Evolutionary conservation across 2,888 invertebrate genomes (phyloP).

Genomic region (Blera fallax): DNA sequence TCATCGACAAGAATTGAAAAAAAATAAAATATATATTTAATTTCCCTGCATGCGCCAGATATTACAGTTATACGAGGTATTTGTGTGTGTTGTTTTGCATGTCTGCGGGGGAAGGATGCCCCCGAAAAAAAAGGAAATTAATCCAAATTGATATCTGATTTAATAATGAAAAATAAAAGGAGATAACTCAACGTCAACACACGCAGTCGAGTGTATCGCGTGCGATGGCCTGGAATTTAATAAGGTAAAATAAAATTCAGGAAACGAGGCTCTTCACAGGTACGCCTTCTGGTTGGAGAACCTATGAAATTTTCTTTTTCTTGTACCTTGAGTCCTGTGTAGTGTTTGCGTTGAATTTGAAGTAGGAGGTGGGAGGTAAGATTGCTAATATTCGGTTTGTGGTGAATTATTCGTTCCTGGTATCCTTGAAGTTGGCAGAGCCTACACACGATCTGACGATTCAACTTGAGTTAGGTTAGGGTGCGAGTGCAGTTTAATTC

Average conservation of each 20-base stretch:
- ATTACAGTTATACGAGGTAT: background rate
- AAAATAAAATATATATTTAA: no score
- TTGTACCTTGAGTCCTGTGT: no score
- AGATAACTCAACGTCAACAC: background rate
- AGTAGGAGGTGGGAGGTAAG: no score
- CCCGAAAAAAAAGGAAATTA: slow-evolving; percentile 39
- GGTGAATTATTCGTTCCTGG: no score
- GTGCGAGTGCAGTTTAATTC: no score
- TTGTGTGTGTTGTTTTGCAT: background rate
- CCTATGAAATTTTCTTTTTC: background rate
- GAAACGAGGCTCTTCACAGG: background rate
- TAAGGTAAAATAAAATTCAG: slow-evolving; percentile 2
- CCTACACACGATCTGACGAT: no score
- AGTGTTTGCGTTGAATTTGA: no score
- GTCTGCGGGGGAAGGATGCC: background rate
- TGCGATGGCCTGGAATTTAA: slow-evolving; percentile 25
- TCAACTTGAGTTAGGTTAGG: no score
- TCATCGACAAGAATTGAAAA: background rate
- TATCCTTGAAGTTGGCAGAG: no score
- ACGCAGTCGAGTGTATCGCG: background rate
- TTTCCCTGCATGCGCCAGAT: slow-evolving; percentile 21
- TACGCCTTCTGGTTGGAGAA: background rate
- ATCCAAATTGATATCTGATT: slow-evolving; percentile 59
- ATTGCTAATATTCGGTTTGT: no score
- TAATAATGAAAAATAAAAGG: slow-evolving; percentile 35